A percentile compares a stretch with the other conserved stretches of the same genome.
Evolutionary conservation across 2,113 vertebrate species (phyloP).

Genomic region (Variabilichromis moorii): DNA sequence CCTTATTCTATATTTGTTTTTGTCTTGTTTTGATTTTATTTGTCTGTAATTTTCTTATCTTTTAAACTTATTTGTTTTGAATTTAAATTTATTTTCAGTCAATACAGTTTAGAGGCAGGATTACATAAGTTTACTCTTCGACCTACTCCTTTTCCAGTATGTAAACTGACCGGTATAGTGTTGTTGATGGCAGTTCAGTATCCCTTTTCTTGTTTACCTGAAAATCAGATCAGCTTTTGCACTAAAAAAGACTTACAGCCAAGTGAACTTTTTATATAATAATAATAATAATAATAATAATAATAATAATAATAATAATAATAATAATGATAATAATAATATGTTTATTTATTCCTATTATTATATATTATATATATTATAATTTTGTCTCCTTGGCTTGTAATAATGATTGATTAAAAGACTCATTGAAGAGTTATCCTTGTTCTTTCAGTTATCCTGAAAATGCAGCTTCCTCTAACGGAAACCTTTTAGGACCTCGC

Average conservation of each 20-base stretch:
- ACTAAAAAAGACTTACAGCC: background rate
- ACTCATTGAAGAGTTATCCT: background rate
- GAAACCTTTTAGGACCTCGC: rapidly evolving
- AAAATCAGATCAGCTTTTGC: background rate
- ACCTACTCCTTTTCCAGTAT: background rate
- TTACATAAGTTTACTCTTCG: background rate
- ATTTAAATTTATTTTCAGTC: background rate
- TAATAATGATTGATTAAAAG: background rate
- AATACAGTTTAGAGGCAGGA: background rate
- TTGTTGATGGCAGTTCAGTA: background rate
- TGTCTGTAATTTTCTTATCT: background rate
- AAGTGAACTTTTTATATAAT: background rate
- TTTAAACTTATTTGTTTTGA: background rate
- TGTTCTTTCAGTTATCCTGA: background rate
- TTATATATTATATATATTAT: too few relatives aligned
- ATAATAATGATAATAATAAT: rapidly evolving
- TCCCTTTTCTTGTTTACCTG: background rate
- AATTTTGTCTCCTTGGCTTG: background rate
- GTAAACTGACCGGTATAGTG: background rate
- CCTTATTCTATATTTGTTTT: background rate
- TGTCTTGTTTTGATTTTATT: background rate
- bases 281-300: background rate
- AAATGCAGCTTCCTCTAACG: background rate
- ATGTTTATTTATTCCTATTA: background rate
- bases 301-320: background rate